A percentile compares a stretch with the other conserved stretches of the same genome.
phyloP scores from a whole-genome alignment of 2,113 vertebrate genomes.

The Choloepus hoffmanni region DNA sequence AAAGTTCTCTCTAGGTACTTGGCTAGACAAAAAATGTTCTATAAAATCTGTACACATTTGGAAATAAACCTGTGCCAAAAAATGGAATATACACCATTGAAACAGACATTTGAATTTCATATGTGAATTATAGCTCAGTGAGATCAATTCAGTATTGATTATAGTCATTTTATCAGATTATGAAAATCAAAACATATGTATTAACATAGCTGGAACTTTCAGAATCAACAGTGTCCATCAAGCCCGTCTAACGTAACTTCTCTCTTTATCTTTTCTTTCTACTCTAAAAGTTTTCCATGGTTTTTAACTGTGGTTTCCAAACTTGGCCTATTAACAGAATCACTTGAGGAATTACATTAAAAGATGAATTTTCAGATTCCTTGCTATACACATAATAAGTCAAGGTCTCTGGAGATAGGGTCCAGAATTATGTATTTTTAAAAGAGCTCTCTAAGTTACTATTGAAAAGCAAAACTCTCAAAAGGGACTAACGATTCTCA shows the following conservation, averaged over 20 bases:
- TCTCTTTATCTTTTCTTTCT: constrained; percentile 32
- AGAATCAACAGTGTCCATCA: constrained; percentile 14
- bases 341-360: background rate
- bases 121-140: background rate
- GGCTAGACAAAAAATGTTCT: constrained; percentile 7
- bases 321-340: background rate
- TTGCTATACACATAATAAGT: background rate
- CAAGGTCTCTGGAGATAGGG: background rate
- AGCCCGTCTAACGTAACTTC: background rate
- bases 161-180: background rate
- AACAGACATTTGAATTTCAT: background rate
- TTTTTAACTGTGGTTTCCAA: constrained; percentile 25
- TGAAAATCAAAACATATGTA: background rate
- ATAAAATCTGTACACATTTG: background rate
- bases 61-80: constrained; percentile 16
- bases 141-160: background rate
- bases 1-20: constrained; percentile 19
- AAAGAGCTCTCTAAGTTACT: background rate
- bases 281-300: background rate
- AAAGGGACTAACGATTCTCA: background rate
- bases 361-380: background rate
- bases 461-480: background rate
- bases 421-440: background rate
- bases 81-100: background rate
- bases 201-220: background rate